Base-by-base conservation (phyloP, 1,140 invertebrate genomes). In the Anastrepha ludens region DNA sequence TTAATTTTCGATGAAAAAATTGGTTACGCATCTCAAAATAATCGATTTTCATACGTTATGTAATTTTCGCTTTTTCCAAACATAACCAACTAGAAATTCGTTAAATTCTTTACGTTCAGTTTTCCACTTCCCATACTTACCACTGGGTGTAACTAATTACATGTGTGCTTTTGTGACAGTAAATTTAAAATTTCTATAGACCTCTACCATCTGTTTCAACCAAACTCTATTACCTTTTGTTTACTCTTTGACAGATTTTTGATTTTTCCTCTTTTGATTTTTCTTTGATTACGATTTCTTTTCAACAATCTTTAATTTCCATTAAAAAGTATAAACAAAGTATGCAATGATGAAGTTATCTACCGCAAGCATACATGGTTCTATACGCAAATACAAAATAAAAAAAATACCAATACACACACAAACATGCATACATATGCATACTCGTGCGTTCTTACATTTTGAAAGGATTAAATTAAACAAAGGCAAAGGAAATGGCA, bases 311-410 rank as follows among this genome's bases (percentile, higher is more conserved):
- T 81, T 81, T 81, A 81, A n/a, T 81, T 81, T 81, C 9, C 44
- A 81, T 81, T 81, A 55, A 55, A 81, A 55, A 81, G 74, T 55
- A 81, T 81, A n/a, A 81, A 81, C 74, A 81, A 81, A 81, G 41
- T 55, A 29, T 4, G 8, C 44, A 81, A 55, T 20, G 8, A 20
- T 2, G 47, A 81, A 81, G 17, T 58, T 58, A 55, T 58, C 74
- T 47, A 29, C 11, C 67, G n/a, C 44, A 50, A 13, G 4, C 44
- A 74, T 8, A 74, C 70, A 5, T 74, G 7, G 0, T 17, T n/a
- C 3, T 17, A 15, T 47, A 8, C 44, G 17, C n/a, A 50, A 15
- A 74, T 74, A n/a, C 44, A 74, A 11, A 67, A 13, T 11, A 67
- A 64, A 64, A 41, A 13, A 62, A 62, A 62, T 62, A 17, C 17